Evolutionary conservation across 2,888 invertebrate genomes (phyloP).

Genomic region (Zygaena filipendulae): DNA sequence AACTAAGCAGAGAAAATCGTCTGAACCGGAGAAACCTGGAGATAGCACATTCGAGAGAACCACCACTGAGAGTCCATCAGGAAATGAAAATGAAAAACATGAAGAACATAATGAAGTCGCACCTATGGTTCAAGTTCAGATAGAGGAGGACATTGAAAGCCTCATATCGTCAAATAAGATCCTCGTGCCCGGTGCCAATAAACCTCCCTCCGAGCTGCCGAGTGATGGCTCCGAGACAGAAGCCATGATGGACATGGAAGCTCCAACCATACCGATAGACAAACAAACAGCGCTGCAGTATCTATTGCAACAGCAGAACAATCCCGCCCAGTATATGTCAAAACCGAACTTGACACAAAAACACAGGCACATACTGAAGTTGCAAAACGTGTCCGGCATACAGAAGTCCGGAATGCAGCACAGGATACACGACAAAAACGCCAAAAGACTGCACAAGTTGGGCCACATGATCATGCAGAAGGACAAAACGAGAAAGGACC

Average conservation of each 20-base stretch:
- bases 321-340: constrained; percentile 54
- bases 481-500: constrained; percentile 31
- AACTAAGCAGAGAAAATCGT: constrained; percentile 47
- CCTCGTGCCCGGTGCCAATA: constrained; percentile 41
- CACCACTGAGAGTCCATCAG: constrained; percentile 40
- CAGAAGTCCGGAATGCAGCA: constrained; percentile 48
- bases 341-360: constrained; percentile 46
- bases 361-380: constrained; percentile 42
- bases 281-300: constrained; percentile 61
- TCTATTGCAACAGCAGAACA: constrained; percentile 57
- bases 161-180: constrained; percentile 63
- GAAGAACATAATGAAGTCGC: constrained; percentile 13
- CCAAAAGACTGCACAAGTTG: constrained; percentile 52
- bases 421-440: constrained; percentile 48
- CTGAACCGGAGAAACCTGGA: constrained; percentile 40
- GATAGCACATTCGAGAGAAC: constrained; percentile 45
- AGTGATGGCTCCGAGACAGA: constrained; percentile 45
- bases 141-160: constrained; percentile 61
- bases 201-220: constrained; percentile 25
- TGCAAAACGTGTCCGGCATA: constrained; percentile 40
- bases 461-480: constrained; percentile 47
- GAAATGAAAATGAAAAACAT: constrained; percentile 35
- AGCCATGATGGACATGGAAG: constrained; percentile 34
- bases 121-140: constrained; percentile 17
- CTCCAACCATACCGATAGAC: constrained; percentile 38